Base-by-base conservation (phyloP, 2,888 invertebrate genomes). In the Flexamia atlantica region DNA sequence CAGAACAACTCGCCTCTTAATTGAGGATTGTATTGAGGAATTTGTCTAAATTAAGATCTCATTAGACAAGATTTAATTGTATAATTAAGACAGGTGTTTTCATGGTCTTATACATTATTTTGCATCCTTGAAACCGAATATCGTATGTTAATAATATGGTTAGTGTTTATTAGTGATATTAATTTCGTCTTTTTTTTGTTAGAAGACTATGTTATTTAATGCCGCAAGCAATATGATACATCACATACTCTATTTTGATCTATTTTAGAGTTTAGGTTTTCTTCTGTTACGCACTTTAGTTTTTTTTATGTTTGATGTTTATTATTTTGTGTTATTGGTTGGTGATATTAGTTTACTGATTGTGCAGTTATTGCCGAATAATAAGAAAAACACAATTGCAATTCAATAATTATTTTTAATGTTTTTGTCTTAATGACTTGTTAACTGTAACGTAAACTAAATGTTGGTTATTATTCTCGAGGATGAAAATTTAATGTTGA, bases 181-280 rank as follows among this genome's bases (percentile, higher is more conserved):
- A 76, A 42, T 23, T 76, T 76, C 14, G 20, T 40, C 53, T 64
- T 28, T 23, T 60, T 74, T 32, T 36, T 20, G n/a, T n/a, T 42
- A 32, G 25, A 30, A 72, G 12, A 9, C 36, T 72, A 3, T 42
- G 57, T 57, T 57, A 23, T 28, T 64, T 64, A 64, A 64, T 64
- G 76, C 28, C 76, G 28, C 50, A 68, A 81, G 81, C 81, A 81
- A 81, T 81, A 81, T 68, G 60, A 64, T 50, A 40, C 68, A 81
- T 64, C 81, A 81, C 68, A 81, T 81, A 81, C 81, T 81, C 81
- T 81, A 20, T 81, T 81, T 36, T 64, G 68, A 81, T 81, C 81
- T 64, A 64, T 81, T 76, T 72, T 76, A 76, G 76, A 76, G 36
- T 76, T 76, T 76, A 76, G 20, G 20, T 76, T 76, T 76, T 76